These are phyloP conservation scores for Diplosoma virens DNA, from an alignment of 23 tunicate species.

Conservation along the genomic window DNA sequence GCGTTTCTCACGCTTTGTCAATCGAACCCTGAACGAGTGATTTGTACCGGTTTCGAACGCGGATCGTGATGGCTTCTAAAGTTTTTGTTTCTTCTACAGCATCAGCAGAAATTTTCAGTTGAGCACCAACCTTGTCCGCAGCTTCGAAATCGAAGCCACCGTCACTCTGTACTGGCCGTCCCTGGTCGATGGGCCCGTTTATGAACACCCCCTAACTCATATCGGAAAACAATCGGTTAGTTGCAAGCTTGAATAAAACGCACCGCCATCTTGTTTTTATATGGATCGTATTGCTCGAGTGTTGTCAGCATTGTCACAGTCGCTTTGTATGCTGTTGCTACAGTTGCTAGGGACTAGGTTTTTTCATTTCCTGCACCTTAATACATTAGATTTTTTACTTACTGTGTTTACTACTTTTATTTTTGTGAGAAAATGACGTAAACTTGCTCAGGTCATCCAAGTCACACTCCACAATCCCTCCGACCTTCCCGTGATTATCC, in stretches of 20 bases:
- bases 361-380: too few species aligned
- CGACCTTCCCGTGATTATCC: slow-evolving; percentile 65
- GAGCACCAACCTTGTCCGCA: slow-evolving; percentile 45
- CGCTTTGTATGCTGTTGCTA: too few species aligned
- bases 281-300: too few species aligned
- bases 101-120: slow-evolving; percentile 34
- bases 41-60: too few species aligned
- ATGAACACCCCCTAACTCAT: slow-evolving; percentile 56
- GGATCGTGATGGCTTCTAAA: too few species aligned
- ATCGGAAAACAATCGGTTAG: slow-evolving; percentile 70
- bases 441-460: slow-evolving; percentile 16
- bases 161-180: slow-evolving; percentile 86
- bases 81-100: slow-evolving; percentile 21
- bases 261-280: too few species aligned
- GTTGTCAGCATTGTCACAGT: too few species aligned
- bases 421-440: too few species aligned
- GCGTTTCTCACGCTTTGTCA: not conserved
- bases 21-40: not conserved
- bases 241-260: too few species aligned
- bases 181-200: slow-evolving; percentile 28
- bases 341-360: too few species aligned
- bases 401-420: too few species aligned
- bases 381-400: too few species aligned
- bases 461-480: slow-evolving; percentile 55
- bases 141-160: slow-evolving; percentile 19